Evolutionary conservation across 2,113 vertebrate species (phyloP).

Genomic region (Syngnathus typhle): DNA sequence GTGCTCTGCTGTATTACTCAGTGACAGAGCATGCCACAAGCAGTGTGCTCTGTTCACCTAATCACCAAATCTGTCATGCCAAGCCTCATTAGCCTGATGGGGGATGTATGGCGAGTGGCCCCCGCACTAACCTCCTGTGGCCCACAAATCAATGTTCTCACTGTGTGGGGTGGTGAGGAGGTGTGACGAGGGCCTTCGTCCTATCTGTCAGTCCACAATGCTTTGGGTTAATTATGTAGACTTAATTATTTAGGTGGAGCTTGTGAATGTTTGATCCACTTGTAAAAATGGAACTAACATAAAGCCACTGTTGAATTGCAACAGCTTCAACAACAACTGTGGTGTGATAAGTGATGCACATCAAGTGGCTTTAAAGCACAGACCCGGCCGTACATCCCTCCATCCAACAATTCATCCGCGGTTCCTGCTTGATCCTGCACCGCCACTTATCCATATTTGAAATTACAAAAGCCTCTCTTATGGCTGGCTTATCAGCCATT

Average conservation of each 20-base stretch:
- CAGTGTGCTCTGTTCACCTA: slow-evolving; percentile 34
- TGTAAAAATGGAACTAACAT: slow-evolving; percentile 53
- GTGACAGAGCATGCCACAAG: slow-evolving; percentile 45
- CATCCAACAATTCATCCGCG: slow-evolving; percentile 45
- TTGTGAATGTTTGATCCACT: slow-evolving; percentile 51
- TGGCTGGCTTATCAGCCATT: slow-evolving; percentile 57
- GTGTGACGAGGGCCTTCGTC: slow-evolving; percentile 18
- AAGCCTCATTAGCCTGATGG: slow-evolving; percentile 60
- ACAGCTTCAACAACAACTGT: slow-evolving; percentile 40
- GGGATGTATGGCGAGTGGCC: slow-evolving; percentile 50
- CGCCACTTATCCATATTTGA: slow-evolving; percentile 64
- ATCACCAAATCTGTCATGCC: slow-evolving; percentile 49
- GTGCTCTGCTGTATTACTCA: slow-evolving; percentile 10
- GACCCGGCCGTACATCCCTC: slow-evolving; percentile 38
- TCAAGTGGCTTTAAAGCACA: slow-evolving; percentile 65
- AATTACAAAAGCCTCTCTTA: slow-evolving; percentile 63
- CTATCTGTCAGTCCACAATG: slow-evolving; percentile 24
- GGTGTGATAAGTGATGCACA: slow-evolving; percentile 45
- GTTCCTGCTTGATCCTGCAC: slow-evolving; percentile 51
- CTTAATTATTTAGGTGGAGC: slow-evolving; percentile 55
- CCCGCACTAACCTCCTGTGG: slow-evolving; percentile 38
- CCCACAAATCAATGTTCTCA: slow-evolving; percentile 56
- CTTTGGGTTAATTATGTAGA: slow-evolving; percentile 52
- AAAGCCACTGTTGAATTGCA: slow-evolving; percentile 56
- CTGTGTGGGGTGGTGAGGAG: slow-evolving; percentile 36